Evolutionary conservation across 2,888 invertebrate species (phyloP).

Genomic region (Diarsia mendica): DNA sequence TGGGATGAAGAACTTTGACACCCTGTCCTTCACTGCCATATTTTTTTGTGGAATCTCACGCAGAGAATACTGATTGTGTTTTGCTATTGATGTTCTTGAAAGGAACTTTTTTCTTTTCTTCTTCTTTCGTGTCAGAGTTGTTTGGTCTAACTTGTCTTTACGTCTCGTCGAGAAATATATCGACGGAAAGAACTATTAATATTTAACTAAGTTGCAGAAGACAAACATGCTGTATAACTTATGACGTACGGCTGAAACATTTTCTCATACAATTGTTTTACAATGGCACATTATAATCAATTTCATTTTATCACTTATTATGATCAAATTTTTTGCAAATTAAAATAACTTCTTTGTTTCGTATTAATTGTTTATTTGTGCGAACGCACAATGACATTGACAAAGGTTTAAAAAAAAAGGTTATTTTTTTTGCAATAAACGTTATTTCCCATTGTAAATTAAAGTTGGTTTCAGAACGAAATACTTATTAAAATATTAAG

Average conservation of each 20-base stretch:
- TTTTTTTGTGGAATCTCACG: neutral
- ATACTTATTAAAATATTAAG: neutral
- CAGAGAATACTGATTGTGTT: neutral
- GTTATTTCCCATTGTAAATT: too few species aligned
- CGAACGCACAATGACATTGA: neutral
- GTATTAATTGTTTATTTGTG: neutral
- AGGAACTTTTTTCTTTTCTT: neutral
- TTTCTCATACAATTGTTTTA: conserved; percentile 2
- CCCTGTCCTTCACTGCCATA: neutral
- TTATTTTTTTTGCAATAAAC: too few species aligned
- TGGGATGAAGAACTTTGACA: too few species aligned
- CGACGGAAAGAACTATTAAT: neutral
- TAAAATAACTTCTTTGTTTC: neutral
- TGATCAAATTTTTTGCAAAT: neutral
- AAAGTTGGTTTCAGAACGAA: too few species aligned
- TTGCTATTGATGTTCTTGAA: neutral
- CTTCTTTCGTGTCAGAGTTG: too few species aligned
- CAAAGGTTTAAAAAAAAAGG: neutral
- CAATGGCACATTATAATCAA: neutral
- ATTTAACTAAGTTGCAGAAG: neutral
- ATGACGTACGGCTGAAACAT: neutral
- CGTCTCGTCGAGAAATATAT: too few species aligned
- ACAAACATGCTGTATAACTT: conserved; percentile 10
- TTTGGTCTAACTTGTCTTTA: too few species aligned
- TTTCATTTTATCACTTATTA: neutral